Percentiles rank a stretch among this genome's conserved stretches.
Evolutionary conservation across 1,140 invertebrate species (phyloP).

Genomic region (Amyelois transitella): DNA sequence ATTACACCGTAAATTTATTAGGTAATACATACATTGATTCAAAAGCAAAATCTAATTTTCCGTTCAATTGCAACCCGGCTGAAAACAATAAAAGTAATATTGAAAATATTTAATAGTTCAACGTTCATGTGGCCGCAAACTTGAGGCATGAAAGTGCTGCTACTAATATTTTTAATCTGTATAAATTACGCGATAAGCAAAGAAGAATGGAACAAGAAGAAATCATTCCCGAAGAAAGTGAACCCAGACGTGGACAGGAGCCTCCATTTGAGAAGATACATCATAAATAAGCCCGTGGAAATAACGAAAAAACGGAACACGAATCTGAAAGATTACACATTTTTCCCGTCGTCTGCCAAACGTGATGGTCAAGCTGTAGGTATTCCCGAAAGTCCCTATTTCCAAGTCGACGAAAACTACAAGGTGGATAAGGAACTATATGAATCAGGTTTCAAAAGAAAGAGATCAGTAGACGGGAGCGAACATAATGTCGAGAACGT

Average conservation of each 20-base stretch:
- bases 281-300: not conserved
- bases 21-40: not conserved
- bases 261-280: not conserved
- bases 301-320: not conserved
- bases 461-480: constrained; percentile 10
- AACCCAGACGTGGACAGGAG: not conserved
- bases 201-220: constrained; percentile 4
- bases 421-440: constrained; percentile 38
- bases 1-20: not conserved
- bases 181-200: constrained; percentile 14
- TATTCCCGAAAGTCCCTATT: constrained; percentile 28
- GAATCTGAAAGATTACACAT: constrained; percentile 13
- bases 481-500: too few species aligned
- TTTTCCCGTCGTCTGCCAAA: constrained; percentile 10
- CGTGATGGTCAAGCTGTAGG: not conserved
- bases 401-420: constrained; percentile 12
- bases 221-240: constrained; percentile 30
- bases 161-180: constrained; percentile 16
- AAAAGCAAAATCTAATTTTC: constrained; percentile 24
- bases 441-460: constrained; percentile 8
- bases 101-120: not conserved
- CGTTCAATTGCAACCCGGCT: constrained; percentile 23
- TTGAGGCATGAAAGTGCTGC: constrained; percentile 17
- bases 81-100: constrained; percentile 29
- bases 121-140: constrained; percentile 9